These are phyloP conservation scores for Cyclophora albipunctata DNA, from an alignment of 2,888 invertebrate species.

Conservation along the genomic window DNA sequence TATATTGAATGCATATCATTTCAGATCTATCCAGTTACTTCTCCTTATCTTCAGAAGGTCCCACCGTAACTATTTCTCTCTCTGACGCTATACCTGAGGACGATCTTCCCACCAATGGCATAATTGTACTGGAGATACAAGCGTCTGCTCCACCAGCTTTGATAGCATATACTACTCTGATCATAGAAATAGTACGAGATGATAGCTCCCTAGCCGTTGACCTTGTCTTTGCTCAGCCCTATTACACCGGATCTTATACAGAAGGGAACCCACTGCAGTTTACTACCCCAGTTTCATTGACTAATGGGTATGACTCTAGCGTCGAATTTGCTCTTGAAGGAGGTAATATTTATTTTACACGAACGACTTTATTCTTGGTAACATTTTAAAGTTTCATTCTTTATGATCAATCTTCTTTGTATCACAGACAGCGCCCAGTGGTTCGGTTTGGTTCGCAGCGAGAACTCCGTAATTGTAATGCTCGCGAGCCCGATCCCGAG, in stretches of 20 bases:
- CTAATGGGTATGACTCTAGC: constrained; percentile 22
- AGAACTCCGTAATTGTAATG: too few relatives aligned
- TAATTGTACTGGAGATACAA: constrained; percentile 25
- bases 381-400: too few relatives aligned
- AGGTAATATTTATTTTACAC: constrained; percentile 16
- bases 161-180: constrained; percentile 27
- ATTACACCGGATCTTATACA: constrained; percentile 29
- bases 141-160: constrained; percentile 22
- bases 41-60: too few relatives aligned
- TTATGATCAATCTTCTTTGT: too few relatives aligned
- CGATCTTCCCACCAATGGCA: constrained; percentile 22
- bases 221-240: too few relatives aligned
- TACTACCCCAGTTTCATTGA: constrained; percentile 20
- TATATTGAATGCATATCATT: too few relatives aligned
- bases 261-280: constrained; percentile 20
- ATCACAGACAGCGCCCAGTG: too few relatives aligned
- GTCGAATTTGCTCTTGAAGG: constrained; percentile 28
- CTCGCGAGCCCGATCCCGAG: too few relatives aligned
- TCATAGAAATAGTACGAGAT: constrained; percentile 18
- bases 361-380: too few relatives aligned
- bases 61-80: constrained; percentile 15
- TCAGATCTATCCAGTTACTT: too few relatives aligned
- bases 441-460: too few relatives aligned
- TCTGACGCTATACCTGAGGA: constrained; percentile 25
- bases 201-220: too few relatives aligned